These are phyloP conservation scores for Teinopalpus imperialis DNA, from an alignment of 2,888 invertebrate genomes.

Conservation along the genomic window DNA sequence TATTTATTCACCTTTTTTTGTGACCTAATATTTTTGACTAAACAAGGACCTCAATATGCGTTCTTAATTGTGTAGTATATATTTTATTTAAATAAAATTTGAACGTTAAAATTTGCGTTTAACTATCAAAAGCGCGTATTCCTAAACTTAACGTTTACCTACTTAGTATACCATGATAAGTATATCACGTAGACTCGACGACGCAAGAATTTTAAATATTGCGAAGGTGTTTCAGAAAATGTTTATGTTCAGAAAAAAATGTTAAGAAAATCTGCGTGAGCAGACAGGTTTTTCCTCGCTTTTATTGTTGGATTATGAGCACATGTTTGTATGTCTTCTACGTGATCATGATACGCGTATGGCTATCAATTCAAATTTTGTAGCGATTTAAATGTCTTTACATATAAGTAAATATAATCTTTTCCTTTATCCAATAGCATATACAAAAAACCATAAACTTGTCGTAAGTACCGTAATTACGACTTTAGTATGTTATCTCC, in stretches of 20 bases:
- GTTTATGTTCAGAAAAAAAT: conserved; percentile 59
- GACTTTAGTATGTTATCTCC: no score
- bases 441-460: no score
- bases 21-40: no score
- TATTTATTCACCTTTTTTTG: no score
- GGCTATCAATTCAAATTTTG: conserved; percentile 13
- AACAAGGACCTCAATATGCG: no score
- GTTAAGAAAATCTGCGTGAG: conserved; percentile 44
- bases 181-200: conserved; percentile 73
- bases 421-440: no score
- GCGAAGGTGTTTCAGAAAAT: conserved; percentile 62
- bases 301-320: conserved; percentile 69
- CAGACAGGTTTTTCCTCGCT: conserved; percentile 46
- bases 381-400: conserved; percentile 2
- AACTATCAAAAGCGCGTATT: conserved; percentile 5
- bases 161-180: conserved; percentile 70
- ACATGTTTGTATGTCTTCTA: conserved; percentile 47
- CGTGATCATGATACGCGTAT: conserved; percentile 39
- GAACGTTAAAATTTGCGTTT: conserved; percentile 3
- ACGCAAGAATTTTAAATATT: conserved; percentile 73
- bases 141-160: conserved; percentile 35
- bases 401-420: no score
- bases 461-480: no score
- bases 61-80: no score
- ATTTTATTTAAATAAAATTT: not conserved